Base-by-base conservation (phyloP, 2,113 vertebrate genomes). In the Neomonachus schauinslandi region DNA sequence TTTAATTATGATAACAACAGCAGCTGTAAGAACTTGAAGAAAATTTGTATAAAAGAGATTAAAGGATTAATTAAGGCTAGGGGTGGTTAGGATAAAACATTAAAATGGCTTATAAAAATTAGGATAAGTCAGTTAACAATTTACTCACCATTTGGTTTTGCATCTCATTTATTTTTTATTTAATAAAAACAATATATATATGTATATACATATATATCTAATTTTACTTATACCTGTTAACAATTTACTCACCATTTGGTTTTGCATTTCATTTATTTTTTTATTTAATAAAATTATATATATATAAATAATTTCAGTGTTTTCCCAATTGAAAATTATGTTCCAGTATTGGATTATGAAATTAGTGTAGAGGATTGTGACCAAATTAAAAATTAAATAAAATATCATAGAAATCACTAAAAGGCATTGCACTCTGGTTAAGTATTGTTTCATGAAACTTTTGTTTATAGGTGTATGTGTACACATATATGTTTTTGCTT, bases 281-380 rank as follows among this genome's bases (percentile, higher is more conserved):
- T 94, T 42, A 71, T 72, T 92, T 89, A 91, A 96, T 87, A 84
- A 90, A 92, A 72, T 18, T 18, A n/a, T 1, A 69, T 36, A 36
- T 2, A 15, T 65, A 65, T 65, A 65, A 28, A 65, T 91, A n/a
- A 72, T 51, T 69, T 49, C 8, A 69, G n/a, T 63, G 0, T 82
- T 87, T 95, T 84, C 53, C 26, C 49, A 65, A 63, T 74, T 92
- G 5, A 95, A 92, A 92, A 97, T 31, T 49, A 2, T 72, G 42
- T 19, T 28, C 24, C 14, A 46, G 82, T 96, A 67, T 72, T 94
- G 42, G 10, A 13, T 51, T 82, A 36, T 90, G 28, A 91, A 88
- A 80, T 63, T 33, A 95, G 22, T 79, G 22, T 77, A 72, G 26
- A 87, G 4, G 6, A 5, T 74, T 87, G 2, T 92, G 36, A 87